Evolutionary conservation across 2,888 invertebrate genomes (phyloP), one percentile per base, ranked within the genome.

Genomic region (Drosophila subquinaria): DNA sequence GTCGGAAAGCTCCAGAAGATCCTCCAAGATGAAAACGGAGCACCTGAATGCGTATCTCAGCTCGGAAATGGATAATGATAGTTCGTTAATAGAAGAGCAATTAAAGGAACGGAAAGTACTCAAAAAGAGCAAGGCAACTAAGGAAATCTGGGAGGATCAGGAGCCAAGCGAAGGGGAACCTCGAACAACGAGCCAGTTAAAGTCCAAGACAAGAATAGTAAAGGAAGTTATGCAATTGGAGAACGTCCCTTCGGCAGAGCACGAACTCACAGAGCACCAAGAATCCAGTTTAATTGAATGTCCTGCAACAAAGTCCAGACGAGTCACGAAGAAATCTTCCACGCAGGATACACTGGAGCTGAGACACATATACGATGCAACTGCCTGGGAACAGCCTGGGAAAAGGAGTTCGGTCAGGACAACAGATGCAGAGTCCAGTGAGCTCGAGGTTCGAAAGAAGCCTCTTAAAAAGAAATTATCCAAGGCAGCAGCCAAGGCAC

Each of bases 21-120:
- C 36, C 9, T 43, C 23, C 3, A 35, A 8, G 0, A 56, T 30
- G 4, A 66, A 60, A 20, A 5, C 20, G 2, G 27, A 15, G 6
- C n/a, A 35, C 1, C 8, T 30, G 2, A 36, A 50, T 10, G 10
- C 13, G 2, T 48, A 35, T 53, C 1, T 35, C 0, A 38, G 11
- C 10, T 57, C 50, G 0, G 62, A 68, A 30, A 13, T 52, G 3
- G 60, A 73, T 42, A 9, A 36, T 8, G 20, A 36, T 11, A 42
- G 15, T 3, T 38, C 42, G 5, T 20, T 23, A 2, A 35, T n/a
- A 0, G 20, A 40, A 9, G 42, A 35, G 15, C 4, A 23, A n/a
- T 1, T 15, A 20, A 42, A 5, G 1, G 17, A 43, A 3, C 35
- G 13, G 3, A 76, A 20, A n/a, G 8, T 10, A 30, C 2, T 15